Percentiles rank a stretch among this genome's conserved stretches.
Evolutionary conservation across 2,113 vertebrate genomes (phyloP).

Genomic region (Chitala chitala): DNA sequence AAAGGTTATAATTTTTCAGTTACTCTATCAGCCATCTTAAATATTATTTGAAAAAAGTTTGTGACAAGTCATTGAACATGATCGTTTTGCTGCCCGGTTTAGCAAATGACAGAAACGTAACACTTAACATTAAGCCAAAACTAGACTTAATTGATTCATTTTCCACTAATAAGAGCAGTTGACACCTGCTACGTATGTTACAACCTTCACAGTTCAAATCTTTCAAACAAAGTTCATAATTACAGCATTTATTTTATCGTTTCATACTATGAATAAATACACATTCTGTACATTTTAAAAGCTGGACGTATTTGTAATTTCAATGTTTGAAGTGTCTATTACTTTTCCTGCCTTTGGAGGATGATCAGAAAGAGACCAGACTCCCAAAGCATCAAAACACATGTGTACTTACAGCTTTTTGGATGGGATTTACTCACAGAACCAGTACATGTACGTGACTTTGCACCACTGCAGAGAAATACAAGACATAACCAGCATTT

Average conservation of each 20-base stretch:
- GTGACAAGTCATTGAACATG: not conserved
- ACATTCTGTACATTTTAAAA: not conserved
- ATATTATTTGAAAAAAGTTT: not conserved
- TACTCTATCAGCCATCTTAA: not conserved
- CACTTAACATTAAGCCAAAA: not conserved
- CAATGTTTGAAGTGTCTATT: not conserved
- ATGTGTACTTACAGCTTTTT: too few species aligned
- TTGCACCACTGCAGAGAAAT: too few species aligned
- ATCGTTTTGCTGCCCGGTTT: not conserved
- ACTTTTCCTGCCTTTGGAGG: not conserved
- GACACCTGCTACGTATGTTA: not conserved
- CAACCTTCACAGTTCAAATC: not conserved
- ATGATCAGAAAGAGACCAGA: not conserved
- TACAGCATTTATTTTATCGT: not conserved
- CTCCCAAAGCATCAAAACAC: constrained; percentile 6
- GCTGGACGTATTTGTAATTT: not conserved
- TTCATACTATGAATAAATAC: not conserved
- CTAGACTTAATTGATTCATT: not conserved
- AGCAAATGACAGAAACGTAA: not conserved
- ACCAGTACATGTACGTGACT: too few species aligned
- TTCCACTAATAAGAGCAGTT: too few species aligned
- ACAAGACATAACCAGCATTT: too few species aligned
- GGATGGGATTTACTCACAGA: too few species aligned
- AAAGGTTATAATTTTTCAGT: not conserved
- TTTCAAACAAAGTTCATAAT: not conserved